These are phyloP conservation scores for Caenorhabditis briggsae DNA, from an alignment of 1,140 invertebrate species.

Conservation along the genomic window DNA sequence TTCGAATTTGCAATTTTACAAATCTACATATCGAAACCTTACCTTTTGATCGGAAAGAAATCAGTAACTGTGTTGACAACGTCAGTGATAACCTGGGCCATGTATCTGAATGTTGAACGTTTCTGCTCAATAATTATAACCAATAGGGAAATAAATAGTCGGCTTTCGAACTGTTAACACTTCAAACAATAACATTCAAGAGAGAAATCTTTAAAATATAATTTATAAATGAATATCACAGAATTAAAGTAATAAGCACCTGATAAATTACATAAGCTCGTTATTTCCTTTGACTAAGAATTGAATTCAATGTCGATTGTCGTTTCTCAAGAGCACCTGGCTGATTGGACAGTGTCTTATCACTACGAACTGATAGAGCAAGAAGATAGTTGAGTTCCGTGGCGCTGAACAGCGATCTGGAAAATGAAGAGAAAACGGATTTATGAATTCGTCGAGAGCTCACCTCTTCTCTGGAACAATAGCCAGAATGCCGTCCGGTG, in stretches of 20 bases:
- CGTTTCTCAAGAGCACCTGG: slow-evolving; percentile 71
- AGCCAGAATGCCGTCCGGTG: slow-evolving; percentile 90
- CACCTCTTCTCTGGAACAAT: slow-evolving; percentile 85
- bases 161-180: too few species aligned
- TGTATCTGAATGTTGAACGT: background rate
- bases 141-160: too few species aligned
- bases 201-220: background rate
- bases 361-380: slow-evolving; percentile 68
- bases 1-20: background rate
- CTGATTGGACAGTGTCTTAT: slow-evolving; percentile 67
- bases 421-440: background rate
- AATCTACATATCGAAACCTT: background rate
- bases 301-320: slow-evolving; percentile 62
- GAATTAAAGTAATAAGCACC: background rate
- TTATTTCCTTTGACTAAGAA: slow-evolving; percentile 42
- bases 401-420: background rate
- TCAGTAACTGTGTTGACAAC: background rate
- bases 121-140: too few species aligned
- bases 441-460: background rate
- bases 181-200: background rate
- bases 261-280: background rate
- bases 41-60: slow-evolving; percentile 17
- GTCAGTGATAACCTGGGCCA: slow-evolving; percentile 31
- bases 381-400: slow-evolving; percentile 81
- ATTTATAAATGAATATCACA: slow-evolving; percentile 24